Evolutionary conservation across 1,140 invertebrate genomes (phyloP), one percentile per base, ranked within the genome.

Genomic region (Diuraphis noxia): DNA sequence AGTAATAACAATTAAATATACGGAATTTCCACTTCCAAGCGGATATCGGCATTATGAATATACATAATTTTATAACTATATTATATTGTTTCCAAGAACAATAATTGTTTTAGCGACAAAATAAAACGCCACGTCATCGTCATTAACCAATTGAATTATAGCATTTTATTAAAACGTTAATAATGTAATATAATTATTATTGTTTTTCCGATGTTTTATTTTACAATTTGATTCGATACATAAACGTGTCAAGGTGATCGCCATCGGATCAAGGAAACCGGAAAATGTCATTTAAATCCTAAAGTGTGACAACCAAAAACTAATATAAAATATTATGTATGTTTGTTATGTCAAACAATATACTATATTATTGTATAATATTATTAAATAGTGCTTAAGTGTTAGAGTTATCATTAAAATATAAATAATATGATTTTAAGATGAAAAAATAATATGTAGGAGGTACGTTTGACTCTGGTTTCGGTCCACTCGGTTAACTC

Each of bases 241-340:
- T 30, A 52, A 91, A 82, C 43, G 34, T 52, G 89, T 91, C 89
- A 91, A 81, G 89, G 89, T 17, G 8, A 49, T 38, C 23, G 43
- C 7, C 13, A 13, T 34, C 13, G 43, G 30, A 79, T 38, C 52
- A 56, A 56, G 36, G 52, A 91, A 52, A 46, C 89, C 77, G 36
- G 72, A 91, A 82, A 79, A 81, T 41, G 36, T 34, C 38, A 19
- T 90, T 43, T 81, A 40, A 77, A 91, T 91, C 34, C 77, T 49
- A 36, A 77, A 72, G 52, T 40, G 88, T 89, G 88, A 89, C 49
- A 89, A 41, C 81, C 10, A 82, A 82, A 41, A 82, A 82, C 81
- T n/a, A 82, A 36, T 38, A 34, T 34, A 36, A 72, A 36, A 72
- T n/a, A 77, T 77, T 3, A 25, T 81, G 9, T 81, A 40, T 30